Evolutionary conservation across 2,888 invertebrate species (phyloP), one percentile per base, ranked within the genome.

Genomic region (Pimpla rufipes): DNA sequence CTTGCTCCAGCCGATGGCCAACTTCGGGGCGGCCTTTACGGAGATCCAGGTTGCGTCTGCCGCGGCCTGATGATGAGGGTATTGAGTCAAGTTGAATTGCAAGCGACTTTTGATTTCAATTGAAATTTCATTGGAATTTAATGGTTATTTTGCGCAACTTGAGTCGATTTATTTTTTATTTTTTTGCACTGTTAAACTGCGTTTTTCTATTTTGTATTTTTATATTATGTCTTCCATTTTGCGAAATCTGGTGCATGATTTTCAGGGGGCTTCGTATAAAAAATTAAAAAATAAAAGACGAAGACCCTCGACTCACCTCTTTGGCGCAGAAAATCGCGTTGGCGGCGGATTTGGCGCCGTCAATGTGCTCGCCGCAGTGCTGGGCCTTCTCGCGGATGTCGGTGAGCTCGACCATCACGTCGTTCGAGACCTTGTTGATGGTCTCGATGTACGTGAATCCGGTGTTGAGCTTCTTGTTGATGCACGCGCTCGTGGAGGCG

Each of bases 241-340:
- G n/a, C n/a, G n/a, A n/a, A n/a, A n/a, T n/a, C n/a, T n/a, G n/a
- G n/a, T n/a, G n/a, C n/a, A n/a, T n/a, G n/a, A n/a, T n/a, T n/a
- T n/a, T n/a, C n/a, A n/a, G n/a, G n/a, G n/a, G n/a, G n/a, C n/a
- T n/a, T n/a, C n/a, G n/a, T n/a, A n/a, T n/a, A n/a, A n/a, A n/a
- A n/a, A n/a, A n/a, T n/a, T n/a, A n/a, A n/a, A 29, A 29, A 29
- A 29, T 29, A 29, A 29, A 29, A 5, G 29, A 5, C 29, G 29
- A 29, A n/a, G n/a, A n/a, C n/a, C n/a, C n/a, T 47, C 10, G 35
- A 83, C 87, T 86, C 73, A 90, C 90, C 18, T 10, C 16, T 59
- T 85, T 87, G 40, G 84, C 47, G 62, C 88, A 90, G 0, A 57
- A 52, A 2, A 88, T 29, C 6, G 87, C 87, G 16, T 84, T 67